A percentile compares a stretch with the other conserved stretches of the same genome.
Conservation (phyloP, 2,113 vertebrate species). For the Mesoclemmys tuberculata region DNA sequence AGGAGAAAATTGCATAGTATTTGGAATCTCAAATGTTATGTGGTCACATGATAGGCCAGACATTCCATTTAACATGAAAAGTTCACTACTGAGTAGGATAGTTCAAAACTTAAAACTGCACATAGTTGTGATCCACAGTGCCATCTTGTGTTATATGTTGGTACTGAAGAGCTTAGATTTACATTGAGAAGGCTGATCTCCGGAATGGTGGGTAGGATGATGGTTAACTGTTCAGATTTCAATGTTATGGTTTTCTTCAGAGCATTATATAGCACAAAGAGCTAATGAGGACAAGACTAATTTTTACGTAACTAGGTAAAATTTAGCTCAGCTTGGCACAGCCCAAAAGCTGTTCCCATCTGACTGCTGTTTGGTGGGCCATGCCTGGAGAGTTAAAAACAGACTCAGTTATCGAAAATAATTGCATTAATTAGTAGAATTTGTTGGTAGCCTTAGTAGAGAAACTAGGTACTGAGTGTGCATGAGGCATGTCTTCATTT, state of each 20-base stretch:
- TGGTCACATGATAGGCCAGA: neutral
- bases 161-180: neutral
- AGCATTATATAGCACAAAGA: neutral
- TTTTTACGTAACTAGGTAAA: neutral
- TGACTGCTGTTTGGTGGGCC: neutral
- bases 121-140: conserved; percentile 4
- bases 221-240: neutral
- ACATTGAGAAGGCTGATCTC: neutral
- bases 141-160: conserved; percentile 44
- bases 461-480: neutral
- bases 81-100: neutral
- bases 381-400: too few relatives aligned
- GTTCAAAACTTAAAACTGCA: accelerated
- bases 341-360: neutral
- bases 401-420: neutral
- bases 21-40: neutral
- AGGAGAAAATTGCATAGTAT: neutral
- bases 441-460: neutral
- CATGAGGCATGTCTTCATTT: neutral
- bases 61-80: neutral
- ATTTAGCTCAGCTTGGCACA: neutral
- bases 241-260: neutral
- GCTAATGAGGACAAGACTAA: neutral
- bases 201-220: neutral
- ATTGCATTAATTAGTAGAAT: neutral